Conservation (phyloP, 1,140 invertebrate genomes). For the Portunus trituberculatus region DNA sequence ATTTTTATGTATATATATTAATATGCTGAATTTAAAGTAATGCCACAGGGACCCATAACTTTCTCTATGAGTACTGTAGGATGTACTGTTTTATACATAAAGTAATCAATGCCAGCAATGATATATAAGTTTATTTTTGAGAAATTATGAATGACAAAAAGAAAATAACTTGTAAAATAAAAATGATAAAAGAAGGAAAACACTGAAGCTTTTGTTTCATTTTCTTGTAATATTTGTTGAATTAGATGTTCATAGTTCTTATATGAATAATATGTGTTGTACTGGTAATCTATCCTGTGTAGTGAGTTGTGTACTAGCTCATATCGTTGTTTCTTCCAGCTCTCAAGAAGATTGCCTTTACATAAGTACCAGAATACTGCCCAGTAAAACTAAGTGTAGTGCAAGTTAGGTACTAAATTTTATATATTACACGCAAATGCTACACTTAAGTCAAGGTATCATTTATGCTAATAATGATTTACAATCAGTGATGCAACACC, state of each 20-base stretch:
- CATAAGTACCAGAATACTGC: no score
- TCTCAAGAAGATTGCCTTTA: no score
- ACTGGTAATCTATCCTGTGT: neutral
- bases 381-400: no score
- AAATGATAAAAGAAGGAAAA: slow-evolving; percentile 65
- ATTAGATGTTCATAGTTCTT: neutral
- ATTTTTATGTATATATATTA: slow-evolving; percentile 29
- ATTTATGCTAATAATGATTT: no score
- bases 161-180: slow-evolving; percentile 63
- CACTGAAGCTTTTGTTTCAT: slow-evolving; percentile 52
- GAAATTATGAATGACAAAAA: slow-evolving; percentile 59
- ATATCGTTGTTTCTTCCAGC: no score
- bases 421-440: no score
- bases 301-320: no score
- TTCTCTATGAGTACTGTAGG: slow-evolving; percentile 42
- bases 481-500: no score
- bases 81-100: slow-evolving; percentile 61
- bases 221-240: slow-evolving; percentile 58
- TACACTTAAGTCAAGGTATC: no score
- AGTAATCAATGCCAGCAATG: slow-evolving; percentile 50
- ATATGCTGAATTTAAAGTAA: slow-evolving; percentile 7
- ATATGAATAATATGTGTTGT: neutral
- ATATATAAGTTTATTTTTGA: slow-evolving; percentile 63
- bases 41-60: slow-evolving; percentile 53
- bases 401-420: no score